Percentiles rank a stretch among this genome's conserved stretches.
Evolutionary conservation across 2,113 vertebrate species (phyloP).

Genomic region (Macrotis lagotis): DNA sequence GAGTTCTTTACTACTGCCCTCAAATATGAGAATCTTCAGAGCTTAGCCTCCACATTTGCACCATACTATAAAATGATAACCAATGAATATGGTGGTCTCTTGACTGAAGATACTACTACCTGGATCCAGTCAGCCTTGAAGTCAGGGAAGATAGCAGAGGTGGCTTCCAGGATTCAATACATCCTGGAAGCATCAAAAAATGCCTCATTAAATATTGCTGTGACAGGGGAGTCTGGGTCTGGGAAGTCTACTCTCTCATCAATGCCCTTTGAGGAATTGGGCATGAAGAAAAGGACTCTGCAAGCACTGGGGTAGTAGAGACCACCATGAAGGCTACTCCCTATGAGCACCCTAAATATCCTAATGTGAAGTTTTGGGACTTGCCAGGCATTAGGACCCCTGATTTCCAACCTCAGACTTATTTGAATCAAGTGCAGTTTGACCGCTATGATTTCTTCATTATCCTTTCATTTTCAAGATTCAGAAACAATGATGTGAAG

Average conservation of each 20-base stretch:
- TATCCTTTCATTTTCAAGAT: conserved; percentile 70
- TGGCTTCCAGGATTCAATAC: background rate
- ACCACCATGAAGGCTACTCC: conserved; percentile 64
- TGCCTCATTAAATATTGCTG: conserved; percentile 37
- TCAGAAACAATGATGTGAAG: conserved; percentile 40
- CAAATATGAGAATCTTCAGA: background rate
- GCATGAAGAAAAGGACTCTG: conserved; percentile 58
- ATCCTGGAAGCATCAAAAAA: conserved; percentile 1
- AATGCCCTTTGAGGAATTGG: conserved; percentile 73
- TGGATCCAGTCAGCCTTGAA: background rate
- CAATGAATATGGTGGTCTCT: background rate
- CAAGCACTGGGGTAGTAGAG: conserved; percentile 65
- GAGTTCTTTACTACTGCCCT: background rate
- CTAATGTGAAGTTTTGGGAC: conserved; percentile 78
- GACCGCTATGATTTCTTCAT: conserved; percentile 78
- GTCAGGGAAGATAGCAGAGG: background rate
- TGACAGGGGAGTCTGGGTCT: conserved; percentile 57
- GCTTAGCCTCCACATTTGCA: fast-evolving
- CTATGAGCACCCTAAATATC: conserved; percentile 69
- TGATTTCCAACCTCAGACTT: conserved; percentile 23
- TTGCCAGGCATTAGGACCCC: conserved; percentile 70
- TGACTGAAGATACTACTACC: background rate
- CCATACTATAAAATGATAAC: background rate
- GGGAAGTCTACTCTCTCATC: conserved; percentile 76
- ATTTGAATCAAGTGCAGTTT: conserved; percentile 46